Conservation (phyloP, 2,113 vertebrate species). For the Burhinus bistriatus region DNA sequence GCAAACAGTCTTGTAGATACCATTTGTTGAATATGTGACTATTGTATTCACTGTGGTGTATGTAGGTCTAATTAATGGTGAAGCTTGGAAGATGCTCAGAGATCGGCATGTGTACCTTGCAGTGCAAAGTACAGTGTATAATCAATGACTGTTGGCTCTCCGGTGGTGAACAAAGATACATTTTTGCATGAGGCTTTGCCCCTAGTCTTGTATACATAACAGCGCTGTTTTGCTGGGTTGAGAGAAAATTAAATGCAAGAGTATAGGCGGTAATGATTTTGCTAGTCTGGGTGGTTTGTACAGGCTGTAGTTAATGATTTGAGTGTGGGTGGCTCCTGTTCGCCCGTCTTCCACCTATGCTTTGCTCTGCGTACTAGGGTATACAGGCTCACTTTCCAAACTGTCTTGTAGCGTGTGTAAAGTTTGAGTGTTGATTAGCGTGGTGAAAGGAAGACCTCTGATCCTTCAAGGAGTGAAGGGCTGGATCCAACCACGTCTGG, state of each 20-base stretch:
- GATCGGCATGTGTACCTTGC: background rate
- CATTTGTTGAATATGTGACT: rapidly evolving
- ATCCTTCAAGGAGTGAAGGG: background rate
- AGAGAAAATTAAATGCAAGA: background rate
- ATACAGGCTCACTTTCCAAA: background rate
- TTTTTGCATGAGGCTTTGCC: background rate
- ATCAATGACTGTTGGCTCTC: background rate
- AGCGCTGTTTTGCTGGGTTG: background rate
- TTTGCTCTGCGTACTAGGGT: background rate
- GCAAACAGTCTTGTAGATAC: background rate
- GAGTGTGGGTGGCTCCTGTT: background rate
- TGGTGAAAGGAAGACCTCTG: background rate
- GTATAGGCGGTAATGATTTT: background rate
- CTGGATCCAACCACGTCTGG: background rate
- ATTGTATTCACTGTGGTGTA: background rate
- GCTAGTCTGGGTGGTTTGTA: background rate
- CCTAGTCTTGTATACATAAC: background rate
- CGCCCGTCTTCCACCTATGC: rapidly evolving
- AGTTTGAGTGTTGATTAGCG: background rate
- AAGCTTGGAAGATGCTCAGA: background rate
- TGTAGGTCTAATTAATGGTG: background rate
- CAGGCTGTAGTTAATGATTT: background rate
- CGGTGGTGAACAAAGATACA: background rate
- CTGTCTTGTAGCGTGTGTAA: background rate
- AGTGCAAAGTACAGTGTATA: rapidly evolving